These are phyloP conservation scores for Octodon degus DNA, from an alignment of 2,113 vertebrate genomes.

Conservation along the genomic window DNA sequence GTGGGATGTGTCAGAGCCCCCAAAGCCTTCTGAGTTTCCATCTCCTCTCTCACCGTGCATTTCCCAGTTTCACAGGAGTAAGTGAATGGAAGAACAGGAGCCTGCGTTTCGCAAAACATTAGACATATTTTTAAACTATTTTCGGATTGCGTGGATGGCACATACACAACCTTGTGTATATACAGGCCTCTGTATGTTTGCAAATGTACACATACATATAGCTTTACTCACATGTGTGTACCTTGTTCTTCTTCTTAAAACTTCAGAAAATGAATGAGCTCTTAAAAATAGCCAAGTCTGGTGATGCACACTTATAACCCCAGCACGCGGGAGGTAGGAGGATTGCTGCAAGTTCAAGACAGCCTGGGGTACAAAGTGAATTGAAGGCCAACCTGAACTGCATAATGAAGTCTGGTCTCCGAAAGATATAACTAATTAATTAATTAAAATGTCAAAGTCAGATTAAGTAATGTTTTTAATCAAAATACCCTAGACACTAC, in stretches of 20 bases:
- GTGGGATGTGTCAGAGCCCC: fast-evolving
- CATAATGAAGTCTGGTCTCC: background rate
- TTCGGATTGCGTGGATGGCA: background rate
- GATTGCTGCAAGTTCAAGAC: background rate
- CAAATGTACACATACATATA: too few relatives aligned
- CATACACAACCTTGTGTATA: fast-evolving
- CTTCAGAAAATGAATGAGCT: background rate
- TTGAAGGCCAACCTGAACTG: background rate
- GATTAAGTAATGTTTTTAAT: background rate
- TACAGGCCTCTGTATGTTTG: fast-evolving
- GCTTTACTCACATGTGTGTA: background rate
- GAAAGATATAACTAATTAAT: background rate
- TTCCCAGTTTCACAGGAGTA: background rate
- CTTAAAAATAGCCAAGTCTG: background rate
- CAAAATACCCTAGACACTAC: background rate
- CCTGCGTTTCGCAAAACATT: background rate
- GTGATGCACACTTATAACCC: background rate
- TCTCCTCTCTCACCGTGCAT: background rate
- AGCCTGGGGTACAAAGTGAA: background rate
- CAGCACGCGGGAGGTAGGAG: background rate
- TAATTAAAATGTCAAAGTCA: background rate
- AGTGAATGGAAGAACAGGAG: background rate
- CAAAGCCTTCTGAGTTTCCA: background rate
- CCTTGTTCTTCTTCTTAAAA: background rate
- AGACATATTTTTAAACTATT: background rate